Evolutionary conservation across 2,797 vertebrate genomes (phyloP), one percentile per base, ranked within the genome.

Genomic region (Benthosema pterotum): DNA sequence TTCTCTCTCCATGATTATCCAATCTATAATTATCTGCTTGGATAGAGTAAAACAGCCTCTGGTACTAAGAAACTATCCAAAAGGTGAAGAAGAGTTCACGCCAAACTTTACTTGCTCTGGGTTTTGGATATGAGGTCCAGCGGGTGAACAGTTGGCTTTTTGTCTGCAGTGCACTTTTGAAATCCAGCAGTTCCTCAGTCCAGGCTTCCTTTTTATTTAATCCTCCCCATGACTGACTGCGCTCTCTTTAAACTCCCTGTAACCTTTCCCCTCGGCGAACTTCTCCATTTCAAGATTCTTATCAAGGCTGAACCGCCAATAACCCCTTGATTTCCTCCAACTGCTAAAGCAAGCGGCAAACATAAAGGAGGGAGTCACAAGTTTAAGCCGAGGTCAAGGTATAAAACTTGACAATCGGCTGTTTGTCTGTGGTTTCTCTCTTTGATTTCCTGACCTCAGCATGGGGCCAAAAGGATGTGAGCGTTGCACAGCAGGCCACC

Each of bases 271-370:
- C 86, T 87, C 58, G 0, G 18, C 81, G 87, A 92, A 93, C 92
- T 92, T 92, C 88, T 91, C 88, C 85, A 87, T 92, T 91, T 86
- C 83, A 75, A 91, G 91, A 93, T 92, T 80, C 87, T 91, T 92
- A 93, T 94, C 92, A 72, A 77, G 85, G 68, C 74, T 92, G 92
- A 93, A 92, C 93, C 81, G 17, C 78, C 68, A 62, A 62, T 90
- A 90, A 92, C 92, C 91, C 86, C 86, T 79, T 71, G 77, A 88
- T 92, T 91, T 90, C 88, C 87, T 87, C 78, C 42, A 72, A 85
- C 84, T 89, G 81, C 84, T 42, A 55, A 60, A 85, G 88, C 87
- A 61, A n/a, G 81, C 77, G 69, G 79, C 66, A 55, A 81, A 81
- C 82, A 87, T 85, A 62, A 88, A 91, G 76, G 79, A 73, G 64